Base-by-base conservation (phyloP, 1,140 invertebrate genomes). In the Geopemphigus sp. region DNA sequence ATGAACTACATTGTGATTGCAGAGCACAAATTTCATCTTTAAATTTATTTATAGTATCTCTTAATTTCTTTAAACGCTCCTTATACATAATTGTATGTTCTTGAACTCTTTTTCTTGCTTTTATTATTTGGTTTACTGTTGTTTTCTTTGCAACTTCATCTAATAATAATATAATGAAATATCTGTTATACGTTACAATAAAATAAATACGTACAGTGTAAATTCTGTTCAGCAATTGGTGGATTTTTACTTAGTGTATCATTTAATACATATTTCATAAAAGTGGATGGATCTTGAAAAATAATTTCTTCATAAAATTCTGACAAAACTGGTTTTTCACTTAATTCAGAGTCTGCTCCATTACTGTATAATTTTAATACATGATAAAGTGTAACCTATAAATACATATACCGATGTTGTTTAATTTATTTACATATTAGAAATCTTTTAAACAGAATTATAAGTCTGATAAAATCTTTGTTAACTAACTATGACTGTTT, bases 281-380 rank as follows among this genome's bases (percentile, higher is more conserved):
- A 88, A 66, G 92, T 91, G 5, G 95, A 96, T 14, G 97, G 97
- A 84, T 99, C 97, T 90, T 94, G 95, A 85, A 98, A 99, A 1
- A 98, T 94, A 80, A 99, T 94, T 89, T 99, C 97, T 86, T 98
- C 97, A 85, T 99, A 99, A 57, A 80, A 81, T 59, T 82, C 82
- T 26, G 70, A 81, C 11, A 80, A 81, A 24, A 82, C 78, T 54
- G 80, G 72, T 29, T 95, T 93, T 82, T 92, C 93, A 24, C 90
- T 91, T 12, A 89, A 81, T 86, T 83, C 80, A 4, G 86, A 86
- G 82, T 93, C 91, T 82, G 92, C 89, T 0, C 88, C 84, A 5
- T 91, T 91, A 88, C 96, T 95, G 85, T 99, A 99, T 12, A 99
- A 86, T 86, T 98, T 98, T 14, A 99, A 87, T 66, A 98, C 92